Evolutionary conservation across 2,888 invertebrate species (phyloP), one percentile per base, ranked within the genome.

Genomic region (Hypomecis punctinalis): DNA sequence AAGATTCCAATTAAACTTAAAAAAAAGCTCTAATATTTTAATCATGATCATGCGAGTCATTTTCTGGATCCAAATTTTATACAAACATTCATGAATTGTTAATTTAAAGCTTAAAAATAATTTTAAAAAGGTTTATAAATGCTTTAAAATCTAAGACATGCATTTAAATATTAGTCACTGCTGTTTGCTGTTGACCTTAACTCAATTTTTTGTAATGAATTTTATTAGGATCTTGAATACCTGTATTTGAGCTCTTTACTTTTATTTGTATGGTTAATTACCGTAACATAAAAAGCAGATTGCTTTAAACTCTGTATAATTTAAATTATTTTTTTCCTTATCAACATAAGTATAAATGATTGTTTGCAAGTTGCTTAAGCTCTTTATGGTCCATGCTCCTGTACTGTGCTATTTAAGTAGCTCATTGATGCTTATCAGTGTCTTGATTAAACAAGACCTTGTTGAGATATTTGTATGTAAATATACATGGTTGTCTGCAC

Each of bases 291-390:
- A 55, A 23, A 52, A 33, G 40, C 40, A 40, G 52, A 23, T 52
- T 52, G 52, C 33, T 51, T 37, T 39, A 39, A 49, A 11, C n/a
- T n/a, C 11, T 7, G 13, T 35, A 33, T 35, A 13, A 9, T 54
- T 54, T 36, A 11, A 43, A 8, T 46, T 49, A 9, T 5, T 13
- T 11, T 53, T 43, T 60, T 46, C 39, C 60, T 60, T 60, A 60
- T 53, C 60, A 52, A 45, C 45, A 36, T 13, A 43, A 11, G 42
- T 6, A 51, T 39, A 51, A 51, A 51, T 23, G 39, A 51, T 37
- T 51, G 23, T 52, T 6, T 37, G 37, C 11, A 23, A 5, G 39
- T 9, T 42, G n/a, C 35, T 3, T 54, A 54, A 54, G 43, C 43
- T 45, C 8, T 45, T 43, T 54, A 54, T 42, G n/a, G 23, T 36